Conservation (phyloP, 2,113 vertebrate genomes). For the Catharus fuscescens region DNA sequence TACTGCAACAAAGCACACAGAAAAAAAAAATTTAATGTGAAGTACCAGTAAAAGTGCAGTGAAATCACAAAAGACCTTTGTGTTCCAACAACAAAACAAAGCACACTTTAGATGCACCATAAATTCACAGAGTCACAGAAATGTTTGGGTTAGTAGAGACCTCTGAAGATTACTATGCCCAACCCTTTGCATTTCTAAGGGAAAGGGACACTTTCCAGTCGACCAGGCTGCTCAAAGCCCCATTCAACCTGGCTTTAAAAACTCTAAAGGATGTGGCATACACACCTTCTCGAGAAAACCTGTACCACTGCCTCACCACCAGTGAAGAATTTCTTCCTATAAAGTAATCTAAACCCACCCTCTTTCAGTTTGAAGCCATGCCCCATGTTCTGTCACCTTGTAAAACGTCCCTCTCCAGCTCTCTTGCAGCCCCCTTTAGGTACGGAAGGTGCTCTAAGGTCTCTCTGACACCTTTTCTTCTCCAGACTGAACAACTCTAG, state of each 20-base stretch:
- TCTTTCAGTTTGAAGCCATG: background rate
- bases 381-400: background rate
- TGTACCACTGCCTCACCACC: background rate
- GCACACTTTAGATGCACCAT: background rate
- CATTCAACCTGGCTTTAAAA: background rate
- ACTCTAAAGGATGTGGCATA: background rate
- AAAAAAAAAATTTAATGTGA: background rate
- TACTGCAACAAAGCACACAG: background rate
- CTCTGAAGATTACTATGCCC: background rate
- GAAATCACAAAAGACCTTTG: background rate
- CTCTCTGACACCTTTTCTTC: background rate
- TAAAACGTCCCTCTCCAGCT: background rate
- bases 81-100: background rate
- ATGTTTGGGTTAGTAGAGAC: background rate
- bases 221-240: background rate
- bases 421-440: background rate
- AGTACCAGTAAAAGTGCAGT: background rate
- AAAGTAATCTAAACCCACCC: background rate
- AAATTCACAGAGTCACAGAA: background rate
- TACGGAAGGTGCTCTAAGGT: background rate
- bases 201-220: background rate
- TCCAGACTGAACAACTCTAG: background rate
- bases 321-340: background rate
- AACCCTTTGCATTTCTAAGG: background rate
- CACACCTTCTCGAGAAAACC: background rate